Conservation (phyloP, 1,140 invertebrate genomes). For the Rhyzopertha dominica region DNA sequence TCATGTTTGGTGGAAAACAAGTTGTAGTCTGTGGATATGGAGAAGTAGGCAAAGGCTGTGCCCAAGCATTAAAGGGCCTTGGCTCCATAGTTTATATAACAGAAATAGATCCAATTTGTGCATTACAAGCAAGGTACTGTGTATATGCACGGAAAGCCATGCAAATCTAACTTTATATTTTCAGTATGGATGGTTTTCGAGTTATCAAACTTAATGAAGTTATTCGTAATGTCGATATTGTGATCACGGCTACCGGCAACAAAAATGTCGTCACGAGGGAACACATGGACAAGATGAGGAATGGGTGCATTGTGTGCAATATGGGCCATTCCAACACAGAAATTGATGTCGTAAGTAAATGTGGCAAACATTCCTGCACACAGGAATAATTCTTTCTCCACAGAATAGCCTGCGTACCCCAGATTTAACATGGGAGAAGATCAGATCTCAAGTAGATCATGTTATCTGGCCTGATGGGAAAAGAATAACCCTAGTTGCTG, state of each 20-base stretch:
- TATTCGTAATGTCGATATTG: conserved; percentile 88
- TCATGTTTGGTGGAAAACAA: conserved; percentile 98
- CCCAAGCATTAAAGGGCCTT: conserved; percentile 89
- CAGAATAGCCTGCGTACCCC: conserved; percentile 88
- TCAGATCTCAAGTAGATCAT: conserved; percentile 95
- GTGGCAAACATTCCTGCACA: background rate
- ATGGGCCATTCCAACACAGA: conserved; percentile 99
- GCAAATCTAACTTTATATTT: conserved; percentile 33
- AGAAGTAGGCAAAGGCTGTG: conserved; percentile 97
- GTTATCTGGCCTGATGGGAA: conserved; percentile 94
- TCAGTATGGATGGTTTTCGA: conserved; percentile 94
- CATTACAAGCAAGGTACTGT: conserved; percentile 85
- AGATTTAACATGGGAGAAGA: conserved; percentile 95
- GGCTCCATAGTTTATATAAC: conserved; percentile 94
- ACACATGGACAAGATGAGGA: conserved; percentile 97
- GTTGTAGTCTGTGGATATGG: conserved; percentile 96
- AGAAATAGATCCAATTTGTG: conserved; percentile 98
- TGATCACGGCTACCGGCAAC: conserved; percentile 94
- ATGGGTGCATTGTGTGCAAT: conserved; percentile 93
- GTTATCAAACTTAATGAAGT: conserved; percentile 94
- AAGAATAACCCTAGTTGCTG: conserved; percentile 86
- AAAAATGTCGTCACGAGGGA: conserved; percentile 94
- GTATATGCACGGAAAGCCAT: too few species aligned
- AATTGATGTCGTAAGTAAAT: conserved; percentile 83
- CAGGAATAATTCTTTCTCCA: conserved; percentile 37